These are phyloP conservation scores for Dioctria linearis DNA, from an alignment of 2,888 invertebrate genomes.

Conservation along the genomic window DNA sequence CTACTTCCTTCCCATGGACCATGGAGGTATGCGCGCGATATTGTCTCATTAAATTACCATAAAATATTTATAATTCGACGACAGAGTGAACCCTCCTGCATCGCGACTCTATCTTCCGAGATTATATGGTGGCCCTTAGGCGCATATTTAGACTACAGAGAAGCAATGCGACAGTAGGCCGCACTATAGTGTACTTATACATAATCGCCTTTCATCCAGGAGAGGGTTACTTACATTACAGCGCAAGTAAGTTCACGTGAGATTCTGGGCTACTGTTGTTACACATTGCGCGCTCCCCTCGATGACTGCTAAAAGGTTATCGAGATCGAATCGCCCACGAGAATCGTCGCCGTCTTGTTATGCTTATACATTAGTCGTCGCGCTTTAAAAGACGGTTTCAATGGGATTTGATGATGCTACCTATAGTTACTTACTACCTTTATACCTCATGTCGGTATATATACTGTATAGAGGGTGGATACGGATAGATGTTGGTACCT, in stretches of 20 bases:
- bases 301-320: conserved; percentile 43
- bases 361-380: background rate
- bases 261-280: conserved; percentile 49
- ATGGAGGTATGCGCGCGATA: conserved; percentile 40
- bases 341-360: conserved; percentile 20
- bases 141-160: conserved; percentile 14
- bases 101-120: conserved; percentile 46
- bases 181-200: background rate
- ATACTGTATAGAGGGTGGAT: too few species aligned
- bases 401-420: too few species aligned
- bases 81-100: conserved; percentile 30
- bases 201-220: background rate
- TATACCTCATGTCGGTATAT: too few species aligned
- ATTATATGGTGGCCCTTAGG: conserved; percentile 43
- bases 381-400: too few species aligned
- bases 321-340: conserved; percentile 40
- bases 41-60: conserved; percentile 57
- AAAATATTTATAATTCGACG: conserved; percentile 57
- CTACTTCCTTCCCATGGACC: background rate
- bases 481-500: too few species aligned
- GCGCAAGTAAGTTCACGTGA: conserved; percentile 1
- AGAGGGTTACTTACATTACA: background rate
- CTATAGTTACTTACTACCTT: too few species aligned
- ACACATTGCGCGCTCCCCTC: conserved; percentile 29
- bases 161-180: background rate